These are phyloP conservation scores for Stomatorhinus ivindoensis DNA, from an alignment of 2,113 vertebrate genomes.

Conservation along the genomic window DNA sequence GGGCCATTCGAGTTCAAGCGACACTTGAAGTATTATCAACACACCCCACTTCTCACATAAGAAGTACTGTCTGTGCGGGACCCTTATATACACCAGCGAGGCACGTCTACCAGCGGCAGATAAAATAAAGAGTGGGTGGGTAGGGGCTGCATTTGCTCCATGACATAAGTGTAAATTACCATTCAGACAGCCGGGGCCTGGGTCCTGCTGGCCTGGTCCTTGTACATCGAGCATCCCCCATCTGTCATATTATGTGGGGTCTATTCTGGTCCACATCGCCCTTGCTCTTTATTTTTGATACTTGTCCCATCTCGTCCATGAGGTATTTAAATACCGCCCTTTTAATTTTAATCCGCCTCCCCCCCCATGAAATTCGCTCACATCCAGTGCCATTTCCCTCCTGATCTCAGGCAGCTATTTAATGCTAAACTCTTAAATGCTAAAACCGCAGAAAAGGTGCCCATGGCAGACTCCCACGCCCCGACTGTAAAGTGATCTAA, in stretches of 20 bases:
- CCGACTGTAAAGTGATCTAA: background rate
- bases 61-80: background rate
- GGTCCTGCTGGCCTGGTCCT: background rate
- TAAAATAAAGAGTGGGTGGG: background rate
- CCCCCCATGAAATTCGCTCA: background rate
- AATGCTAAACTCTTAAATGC: background rate
- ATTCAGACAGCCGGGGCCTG: background rate
- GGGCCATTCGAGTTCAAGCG: background rate
- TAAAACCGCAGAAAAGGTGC: background rate
- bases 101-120: background rate
- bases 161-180: background rate
- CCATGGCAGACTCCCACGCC: background rate
- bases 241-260: background rate
- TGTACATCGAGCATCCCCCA: background rate
- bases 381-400: background rate
- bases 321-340: background rate
- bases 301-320: background rate
- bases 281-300: background rate
- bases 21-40: background rate
- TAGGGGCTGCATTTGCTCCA: background rate
- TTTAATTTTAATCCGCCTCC: background rate
- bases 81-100: background rate
- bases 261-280: slow-evolving; percentile 1
- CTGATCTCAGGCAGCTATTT: background rate
- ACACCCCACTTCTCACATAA: background rate